Base-by-base conservation (phyloP, 2,113 vertebrate species). In the Microcebus lehilahytsara region DNA sequence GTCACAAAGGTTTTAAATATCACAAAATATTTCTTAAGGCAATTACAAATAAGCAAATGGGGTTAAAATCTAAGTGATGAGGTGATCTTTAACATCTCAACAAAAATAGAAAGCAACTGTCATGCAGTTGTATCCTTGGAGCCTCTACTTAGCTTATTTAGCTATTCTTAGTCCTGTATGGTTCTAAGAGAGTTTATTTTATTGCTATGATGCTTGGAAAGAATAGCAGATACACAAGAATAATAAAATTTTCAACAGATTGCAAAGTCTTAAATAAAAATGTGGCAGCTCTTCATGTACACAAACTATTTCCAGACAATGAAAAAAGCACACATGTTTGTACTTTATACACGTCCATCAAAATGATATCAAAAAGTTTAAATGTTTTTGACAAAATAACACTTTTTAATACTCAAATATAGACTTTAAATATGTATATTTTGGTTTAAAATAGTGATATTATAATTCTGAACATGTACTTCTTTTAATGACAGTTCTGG, bases 321-420 rank as follows among this genome's bases (percentile, higher is more conserved):
- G 77, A 53, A 92, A 93, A 92, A 53, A 62, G 9, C 53, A 96
- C 23, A 64, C 22, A 37, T 32, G 9, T 77, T 93, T 95, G 22
- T 56, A 60, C 84, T 89, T 96, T 62, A 67, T 34, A 56, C 27
- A 83, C 25, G 14, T 51, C 51, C 51, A 51, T 51, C 51, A 51
- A 51, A 51, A 51, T 51, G 51, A 51, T 51, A 51, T 51, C 13
- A 49, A 49, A 49, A 49, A 11, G 49, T 49, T 49, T 49, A 49
- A 49, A 49, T 49, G 49, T 49, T 49, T 49, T 49, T 49, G 49
- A 49, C 49, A 49, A 10, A 85, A 69, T 77, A 89, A 91, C 20
- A 83, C 23, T 37, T 93, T 83, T 93, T 69, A 71, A 67, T 40
- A 74, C 56, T 86, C 22, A 92, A 87, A 88, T 93, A 75, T 83